Base-by-base conservation (phyloP, 1,140 invertebrate species). In the Scylla paramamosain region DNA sequence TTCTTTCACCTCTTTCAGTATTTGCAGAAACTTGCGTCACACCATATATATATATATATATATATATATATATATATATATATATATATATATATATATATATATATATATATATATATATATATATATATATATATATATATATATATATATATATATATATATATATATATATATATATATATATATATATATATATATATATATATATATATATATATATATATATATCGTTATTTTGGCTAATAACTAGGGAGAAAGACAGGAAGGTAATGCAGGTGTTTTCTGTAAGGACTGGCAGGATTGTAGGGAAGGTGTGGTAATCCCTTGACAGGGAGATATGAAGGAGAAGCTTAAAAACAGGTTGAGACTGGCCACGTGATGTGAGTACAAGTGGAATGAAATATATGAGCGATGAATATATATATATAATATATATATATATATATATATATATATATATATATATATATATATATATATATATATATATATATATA, bases 41-140 rank as follows among this genome's bases (percentile, higher is more conserved):
- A n/a, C n/a, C n/a, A n/a, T n/a, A n/a, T n/a, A 77, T 77, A 77
- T 77, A 77, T 77, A 77, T 77, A 77, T 77, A 77, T 77, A 77
- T 77, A 77, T 77, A 77, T 77, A 77, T 77, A 77, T 77, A n/a
- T 77, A 77, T 77, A 77, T 77, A 77, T 77, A 77, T 77, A 77
- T 77, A 77, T 77, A n/a, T 77, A 77, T 77, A 77, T 77, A 77
- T 77, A 77, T 77, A 77, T 77, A n/a, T n/a, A 77, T 77, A 77
- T 77, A 77, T 77, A 77, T 77, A 77, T 77, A n/a, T n/a, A 77
- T 77, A 77, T 77, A 77, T 77, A 77, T 77, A 77, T 77, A n/a
- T n/a, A 77, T 77, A 77, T 77, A 77, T 77, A 77, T 77, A 77
- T 77, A n/a, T n/a, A 77, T 77, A 77, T 77, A 77, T 77, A 77